Evolutionary conservation across 2,113 vertebrate genomes (phyloP), one percentile per base, ranked within the genome.

Genomic region (Leptocoma aspasia): DNA sequence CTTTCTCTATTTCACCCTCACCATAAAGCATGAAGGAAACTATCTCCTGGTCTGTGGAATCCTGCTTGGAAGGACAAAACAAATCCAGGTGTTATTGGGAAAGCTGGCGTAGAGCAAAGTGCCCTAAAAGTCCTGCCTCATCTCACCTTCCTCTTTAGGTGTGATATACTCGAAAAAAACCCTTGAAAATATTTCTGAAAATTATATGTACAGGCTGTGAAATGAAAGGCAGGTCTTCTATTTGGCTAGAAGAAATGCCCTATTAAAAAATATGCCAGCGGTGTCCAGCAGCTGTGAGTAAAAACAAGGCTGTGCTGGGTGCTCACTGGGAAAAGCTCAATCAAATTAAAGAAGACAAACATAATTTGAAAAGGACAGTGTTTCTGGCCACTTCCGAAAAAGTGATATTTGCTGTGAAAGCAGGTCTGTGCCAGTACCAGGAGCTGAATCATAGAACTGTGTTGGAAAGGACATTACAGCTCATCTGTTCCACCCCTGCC

Each of bases 401-500:
- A 68, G 15, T 4, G 21, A 2, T 15, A 24, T 6, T 6, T 47
- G 20, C 8, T 17, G 2, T 28, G 16, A 60, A 71, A 86, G 10
- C 13, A 63, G 10, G 2, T 37, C 16, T 53, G 17, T 9, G 15
- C 22, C 50, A 86, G n/a, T 28, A 42, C 13, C 9, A 22, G 52
- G 35, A 80, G 16, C 13, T 37, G 24, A 75, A 30, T 30, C 16
- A n/a, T 13, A 30, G 20, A 53, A 30, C 2, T 75, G 30, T 1
- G 8, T 3, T 61, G 35, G n/a, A 69, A 82, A 39, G 4, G n/a
- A 27, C 3, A 2, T 31, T 18, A 11, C 4, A 61, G 26, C 2
- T 47, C 24, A 19, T 10, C 9, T 3, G 0, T 22, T 18, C 16
- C 45, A 21, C 0, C 3, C 16, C 15, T 26, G 24, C 15, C 33